These are phyloP conservation scores for Trachelipus rathkii DNA, from an alignment of 1,140 invertebrate genomes.

Conservation along the genomic window DNA sequence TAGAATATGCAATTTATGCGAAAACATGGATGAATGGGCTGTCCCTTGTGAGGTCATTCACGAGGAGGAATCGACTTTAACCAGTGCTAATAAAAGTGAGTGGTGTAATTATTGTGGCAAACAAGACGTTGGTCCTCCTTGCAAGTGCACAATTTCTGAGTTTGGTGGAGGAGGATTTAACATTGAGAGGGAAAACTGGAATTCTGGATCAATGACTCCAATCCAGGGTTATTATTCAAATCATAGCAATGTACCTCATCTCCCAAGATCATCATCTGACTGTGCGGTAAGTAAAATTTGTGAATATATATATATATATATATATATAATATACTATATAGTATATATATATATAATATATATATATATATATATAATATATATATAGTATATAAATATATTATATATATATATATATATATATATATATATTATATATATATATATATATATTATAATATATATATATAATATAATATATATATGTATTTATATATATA, in stretches of 20 bases:
- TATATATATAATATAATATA: no score
- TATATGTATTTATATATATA: no score
- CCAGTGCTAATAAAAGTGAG: neutral
- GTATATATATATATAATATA: no score
- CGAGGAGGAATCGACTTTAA: neutral
- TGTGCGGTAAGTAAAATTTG: neutral
- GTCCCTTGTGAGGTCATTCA: neutral
- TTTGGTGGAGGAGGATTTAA: neutral
- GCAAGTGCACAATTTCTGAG: neutral
- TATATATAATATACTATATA: no score
- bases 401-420: no score
- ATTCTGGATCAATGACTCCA: neutral
- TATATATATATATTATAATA: no score
- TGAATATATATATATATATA: neutral
- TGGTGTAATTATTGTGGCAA: neutral
- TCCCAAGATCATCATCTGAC: neutral
- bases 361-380: no score
- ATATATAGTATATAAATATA: no score
- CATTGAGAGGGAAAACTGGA: neutral
- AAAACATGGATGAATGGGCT: neutral
- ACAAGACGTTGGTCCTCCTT: neutral
- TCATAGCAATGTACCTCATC: neutral
- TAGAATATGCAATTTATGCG: neutral
- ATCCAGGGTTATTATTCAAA: neutral
- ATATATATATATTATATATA: no score